Conservation (phyloP, 2,888 invertebrate genomes). For the Drosophila basisetae region DNA sequence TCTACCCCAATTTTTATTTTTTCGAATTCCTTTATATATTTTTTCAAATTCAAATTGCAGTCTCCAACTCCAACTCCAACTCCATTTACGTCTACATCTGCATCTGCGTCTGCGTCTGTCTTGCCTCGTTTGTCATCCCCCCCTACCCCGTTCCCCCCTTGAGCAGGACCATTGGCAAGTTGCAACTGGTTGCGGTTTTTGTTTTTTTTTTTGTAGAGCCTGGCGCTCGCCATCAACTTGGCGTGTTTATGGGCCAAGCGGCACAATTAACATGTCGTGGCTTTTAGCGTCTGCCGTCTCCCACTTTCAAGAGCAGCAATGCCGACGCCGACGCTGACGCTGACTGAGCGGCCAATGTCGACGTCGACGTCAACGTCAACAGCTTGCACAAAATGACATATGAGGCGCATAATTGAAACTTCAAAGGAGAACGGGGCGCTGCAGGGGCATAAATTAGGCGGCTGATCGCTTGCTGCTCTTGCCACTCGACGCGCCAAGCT, state of each 20-base stretch:
- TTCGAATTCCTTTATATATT: background rate
- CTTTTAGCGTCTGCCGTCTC: slow-evolving; percentile 71
- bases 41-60: slow-evolving; percentile 2
- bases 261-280: slow-evolving; percentile 83
- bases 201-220: slow-evolving; percentile 42
- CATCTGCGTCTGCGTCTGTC: slow-evolving; percentile 1
- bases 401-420: slow-evolving; percentile 82
- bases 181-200: slow-evolving; percentile 32
- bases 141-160: accelerated
- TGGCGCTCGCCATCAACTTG: slow-evolving; percentile 82
- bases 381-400: slow-evolving; percentile 81
- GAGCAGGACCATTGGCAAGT: slow-evolving; percentile 2
- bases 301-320: slow-evolving; percentile 34
- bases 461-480: slow-evolving; percentile 65
- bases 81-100: slow-evolving; percentile 2
- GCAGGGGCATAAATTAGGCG: slow-evolving; percentile 77
- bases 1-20: background rate
- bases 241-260: slow-evolving; percentile 81
- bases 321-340: slow-evolving; percentile 3
- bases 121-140: slow-evolving; percentile 2
- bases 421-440: slow-evolving; percentile 79
- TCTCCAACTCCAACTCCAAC: background rate
- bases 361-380: slow-evolving; percentile 35
- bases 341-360: slow-evolving; percentile 17
- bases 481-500: slow-evolving; percentile 19